Evolutionary conservation across 1,140 invertebrate species (phyloP), one percentile per base, ranked within the genome.

Genomic region (Carcinoscorpius rotundicauda): DNA sequence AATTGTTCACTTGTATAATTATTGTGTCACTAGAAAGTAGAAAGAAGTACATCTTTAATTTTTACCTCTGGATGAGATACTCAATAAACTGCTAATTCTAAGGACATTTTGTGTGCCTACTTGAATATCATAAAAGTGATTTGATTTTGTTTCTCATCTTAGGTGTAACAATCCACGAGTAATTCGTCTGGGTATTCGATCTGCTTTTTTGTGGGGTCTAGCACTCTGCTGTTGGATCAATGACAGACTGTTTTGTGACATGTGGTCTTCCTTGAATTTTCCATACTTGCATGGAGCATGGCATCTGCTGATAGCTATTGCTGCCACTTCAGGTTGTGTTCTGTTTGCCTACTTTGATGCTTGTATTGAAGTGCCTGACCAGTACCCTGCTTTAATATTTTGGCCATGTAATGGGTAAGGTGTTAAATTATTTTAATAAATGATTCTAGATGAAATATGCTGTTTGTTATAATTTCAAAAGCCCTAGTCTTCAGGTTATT

Each of bases 241-340:
- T 68, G 88, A 90, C 77, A 78, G 85, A 49, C 76, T 88, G 68
- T 86, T 88, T 75, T 90, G 88, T 73, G 85, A 88, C 70, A 81
- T 85, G 48, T 89, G 86, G 86, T 80, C 84, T 0, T 81, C 82
- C 6, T 79, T 88, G 29, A 83, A 87, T 74, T 87, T 89, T 71
- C 87, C 87, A 0, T 89, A 89, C 76, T 78, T 89, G 69, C 88
- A 90, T 75, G 86, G 84, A 10, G 78, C 88, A 5, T 90, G 87
- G 87, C 88, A 90, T 76, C 78, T 89, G 29, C 82, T 89, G 56
- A 88, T 88, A 69, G 88, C 88, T 69, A 86, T 89, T 58, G 83
- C 86, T 0, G 83, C 85, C 58, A 88, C 88, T 66, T 85, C 85
- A 5, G 84, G 84, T 6, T 79, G 86, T 52, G 87, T 89, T 48